A percentile compares a stretch with the other conserved stretches of the same genome.
Conservation (phyloP, 2,113 vertebrate genomes). For the Phyllostomus hastatus region DNA sequence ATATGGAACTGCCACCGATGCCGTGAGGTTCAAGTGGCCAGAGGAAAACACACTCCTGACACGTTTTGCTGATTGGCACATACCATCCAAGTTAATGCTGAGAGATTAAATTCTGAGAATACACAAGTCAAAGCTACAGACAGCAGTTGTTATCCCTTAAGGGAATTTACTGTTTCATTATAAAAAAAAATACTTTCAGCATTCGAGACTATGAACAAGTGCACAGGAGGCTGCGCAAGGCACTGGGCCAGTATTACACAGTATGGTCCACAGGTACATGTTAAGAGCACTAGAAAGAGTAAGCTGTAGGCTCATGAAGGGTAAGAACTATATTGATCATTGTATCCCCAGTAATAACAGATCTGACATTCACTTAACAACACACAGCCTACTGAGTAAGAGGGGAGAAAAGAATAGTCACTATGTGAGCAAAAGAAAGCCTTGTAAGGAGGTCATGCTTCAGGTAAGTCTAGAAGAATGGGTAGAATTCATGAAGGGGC, state of each 20-base stretch:
- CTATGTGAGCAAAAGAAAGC: neutral
- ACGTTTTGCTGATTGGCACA: neutral
- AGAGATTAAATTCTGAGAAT: conserved; percentile 5
- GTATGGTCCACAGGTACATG: neutral
- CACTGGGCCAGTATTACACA: neutral
- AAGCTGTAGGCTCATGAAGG: neutral
- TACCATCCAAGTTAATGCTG: neutral
- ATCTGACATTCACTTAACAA: neutral
- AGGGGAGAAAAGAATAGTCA: neutral
- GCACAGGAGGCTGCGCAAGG: neutral
- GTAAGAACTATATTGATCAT: neutral
- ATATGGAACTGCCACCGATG: neutral
- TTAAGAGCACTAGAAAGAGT: neutral
- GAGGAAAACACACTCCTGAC: neutral
- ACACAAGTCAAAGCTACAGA: conserved; percentile 28
- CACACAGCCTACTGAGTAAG: neutral
- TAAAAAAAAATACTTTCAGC: neutral
- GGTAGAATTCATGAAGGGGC: neutral
- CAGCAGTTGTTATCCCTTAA: neutral
- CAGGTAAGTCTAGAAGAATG: neutral
- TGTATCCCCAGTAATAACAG: neutral
- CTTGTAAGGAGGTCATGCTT: neutral
- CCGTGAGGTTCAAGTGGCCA: neutral
- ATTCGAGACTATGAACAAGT: neutral
- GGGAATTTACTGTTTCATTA: neutral